Evolutionary conservation across 2,113 vertebrate genomes (phyloP).

Genomic region (Chlorodrepanis virens): DNA sequence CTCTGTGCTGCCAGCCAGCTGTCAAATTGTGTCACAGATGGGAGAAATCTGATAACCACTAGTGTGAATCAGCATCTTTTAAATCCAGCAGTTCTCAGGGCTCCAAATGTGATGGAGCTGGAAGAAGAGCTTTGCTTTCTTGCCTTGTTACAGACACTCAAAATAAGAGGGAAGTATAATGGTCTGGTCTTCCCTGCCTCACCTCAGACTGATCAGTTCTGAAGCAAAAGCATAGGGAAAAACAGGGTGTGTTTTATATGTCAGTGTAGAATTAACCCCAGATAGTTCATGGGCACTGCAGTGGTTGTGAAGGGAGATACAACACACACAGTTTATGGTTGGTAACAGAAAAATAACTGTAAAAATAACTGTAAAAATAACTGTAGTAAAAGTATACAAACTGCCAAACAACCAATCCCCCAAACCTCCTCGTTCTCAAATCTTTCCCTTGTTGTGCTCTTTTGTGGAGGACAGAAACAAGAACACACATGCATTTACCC

Average conservation of each 20-base stretch:
- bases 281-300: neutral
- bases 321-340: neutral
- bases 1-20: constrained; percentile 22
- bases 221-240: neutral
- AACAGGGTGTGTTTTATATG: neutral
- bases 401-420: neutral
- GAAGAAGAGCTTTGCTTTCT: neutral
- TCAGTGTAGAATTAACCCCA: neutral
- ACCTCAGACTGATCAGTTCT: neutral
- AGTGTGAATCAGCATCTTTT: neutral
- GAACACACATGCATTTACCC: neutral
- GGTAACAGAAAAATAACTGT: neutral
- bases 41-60: neutral
- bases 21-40: neutral
- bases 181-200: neutral
- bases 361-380: neutral
- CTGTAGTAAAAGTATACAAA: neutral
- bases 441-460: neutral
- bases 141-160: neutral
- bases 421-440: neutral
- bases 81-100: neutral
- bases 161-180: neutral
- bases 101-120: neutral
- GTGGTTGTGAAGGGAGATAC: neutral
- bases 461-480: neutral